Conservation (phyloP, 2,113 vertebrate genomes). For the Alligator sinensis region DNA sequence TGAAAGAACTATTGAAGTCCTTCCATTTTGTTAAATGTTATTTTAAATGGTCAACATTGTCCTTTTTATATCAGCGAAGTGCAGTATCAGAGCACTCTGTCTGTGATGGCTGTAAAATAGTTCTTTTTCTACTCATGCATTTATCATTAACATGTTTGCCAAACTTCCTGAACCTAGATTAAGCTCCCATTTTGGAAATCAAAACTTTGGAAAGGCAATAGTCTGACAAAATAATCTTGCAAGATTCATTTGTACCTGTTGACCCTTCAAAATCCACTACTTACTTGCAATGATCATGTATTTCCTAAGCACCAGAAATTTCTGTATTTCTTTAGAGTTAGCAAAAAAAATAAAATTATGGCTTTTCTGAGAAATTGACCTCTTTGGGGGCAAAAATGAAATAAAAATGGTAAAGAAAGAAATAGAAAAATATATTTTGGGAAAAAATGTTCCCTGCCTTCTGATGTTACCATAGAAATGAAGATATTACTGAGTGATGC, state of each 20-base stretch:
- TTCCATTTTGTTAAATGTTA: not conserved
- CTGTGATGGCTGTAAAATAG: not conserved
- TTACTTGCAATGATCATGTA: not conserved
- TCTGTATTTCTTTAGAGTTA: not conserved
- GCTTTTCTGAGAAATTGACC: not conserved
- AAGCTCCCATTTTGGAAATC: not conserved
- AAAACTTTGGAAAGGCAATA: not conserved
- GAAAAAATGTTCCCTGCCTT: not conserved
- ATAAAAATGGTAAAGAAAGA: not conserved
- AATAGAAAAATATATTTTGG: not conserved
- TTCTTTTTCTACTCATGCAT: not conserved
- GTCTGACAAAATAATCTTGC: not conserved
- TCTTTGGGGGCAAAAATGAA: not conserved
- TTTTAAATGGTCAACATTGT: not conserved
- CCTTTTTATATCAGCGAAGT: not conserved
- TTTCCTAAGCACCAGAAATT: not conserved
- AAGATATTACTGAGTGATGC: conserved; percentile 1
- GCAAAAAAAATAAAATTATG: not conserved
- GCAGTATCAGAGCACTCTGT: not conserved
- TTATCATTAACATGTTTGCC: not conserved
- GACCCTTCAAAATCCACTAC: conserved; percentile 29
- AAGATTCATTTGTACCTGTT: not conserved
- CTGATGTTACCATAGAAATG: conserved; percentile 34
- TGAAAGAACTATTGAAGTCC: not conserved
- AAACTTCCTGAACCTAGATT: not conserved